Evolutionary conservation across 64 coral and sea anemone genomes (phyloP).

Genomic region (Dendrophyllia cribrosa): DNA sequence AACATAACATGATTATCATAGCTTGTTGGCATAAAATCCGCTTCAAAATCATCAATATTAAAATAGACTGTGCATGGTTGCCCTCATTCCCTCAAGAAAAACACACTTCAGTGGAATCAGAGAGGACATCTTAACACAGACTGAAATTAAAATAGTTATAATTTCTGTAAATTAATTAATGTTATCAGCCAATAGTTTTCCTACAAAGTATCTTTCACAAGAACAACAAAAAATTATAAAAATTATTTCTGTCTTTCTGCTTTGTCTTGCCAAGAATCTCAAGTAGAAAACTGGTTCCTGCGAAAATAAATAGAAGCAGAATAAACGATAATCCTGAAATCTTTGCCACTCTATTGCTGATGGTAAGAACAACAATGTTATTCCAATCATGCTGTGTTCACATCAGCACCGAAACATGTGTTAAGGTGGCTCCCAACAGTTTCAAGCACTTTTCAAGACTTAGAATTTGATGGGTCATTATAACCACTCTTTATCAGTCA

Average conservation of each 20-base stretch:
- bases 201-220: neutral
- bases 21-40: neutral
- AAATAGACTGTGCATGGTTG: no score
- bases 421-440: no score
- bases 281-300: neutral
- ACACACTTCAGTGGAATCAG: no score
- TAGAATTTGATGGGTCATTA: no score
- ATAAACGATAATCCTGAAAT: neutral
- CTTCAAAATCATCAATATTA: neutral
- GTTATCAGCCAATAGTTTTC: neutral
- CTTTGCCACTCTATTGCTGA: no score
- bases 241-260: neutral
- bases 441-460: no score
- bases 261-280: neutral
- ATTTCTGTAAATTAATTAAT: neutral
- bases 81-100: no score
- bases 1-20: neutral
- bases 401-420: no score
- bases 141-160: slow-evolving; percentile 4
- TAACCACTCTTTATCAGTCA: no score
- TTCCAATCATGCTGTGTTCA: no score
- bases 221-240: neutral
- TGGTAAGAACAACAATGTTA: no score
- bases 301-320: neutral
- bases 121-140: no score